These are phyloP conservation scores for Stigmatopora argus DNA, from an alignment of 2,113 vertebrate genomes.

Conservation along the genomic window DNA sequence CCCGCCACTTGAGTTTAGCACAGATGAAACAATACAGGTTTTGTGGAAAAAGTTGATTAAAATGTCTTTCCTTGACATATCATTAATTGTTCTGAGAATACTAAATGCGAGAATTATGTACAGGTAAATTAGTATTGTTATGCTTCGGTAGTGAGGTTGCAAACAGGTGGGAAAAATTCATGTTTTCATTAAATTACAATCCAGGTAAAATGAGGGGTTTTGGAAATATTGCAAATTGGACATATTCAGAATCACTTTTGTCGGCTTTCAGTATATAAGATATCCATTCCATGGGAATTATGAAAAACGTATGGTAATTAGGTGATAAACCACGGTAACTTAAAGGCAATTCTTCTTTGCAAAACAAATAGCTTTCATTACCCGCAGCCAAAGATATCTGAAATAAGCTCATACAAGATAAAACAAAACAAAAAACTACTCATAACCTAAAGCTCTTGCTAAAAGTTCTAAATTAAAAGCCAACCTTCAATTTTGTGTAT, in stretches of 20 bases:
- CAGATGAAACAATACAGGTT: neutral
- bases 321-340: no score
- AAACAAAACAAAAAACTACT: neutral
- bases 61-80: neutral
- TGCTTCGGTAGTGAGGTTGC: neutral
- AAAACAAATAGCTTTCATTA: neutral
- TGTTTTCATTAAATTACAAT: neutral
- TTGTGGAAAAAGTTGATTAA: neutral
- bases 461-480: neutral
- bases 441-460: no score
- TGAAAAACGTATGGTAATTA: neutral
- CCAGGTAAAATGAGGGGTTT: neutral
- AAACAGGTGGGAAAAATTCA: neutral
- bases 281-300: neutral
- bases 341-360: neutral
- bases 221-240: neutral
- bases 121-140: neutral
- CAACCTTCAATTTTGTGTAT: neutral
- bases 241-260: no score
- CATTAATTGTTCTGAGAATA: neutral
- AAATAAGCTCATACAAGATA: no score
- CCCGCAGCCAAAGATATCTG: no score
- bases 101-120: neutral
- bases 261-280: no score
- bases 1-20: neutral